These are phyloP conservation scores for Pelobates fuscus DNA, from an alignment of 2,113 vertebrate genomes.

Conservation along the genomic window DNA sequence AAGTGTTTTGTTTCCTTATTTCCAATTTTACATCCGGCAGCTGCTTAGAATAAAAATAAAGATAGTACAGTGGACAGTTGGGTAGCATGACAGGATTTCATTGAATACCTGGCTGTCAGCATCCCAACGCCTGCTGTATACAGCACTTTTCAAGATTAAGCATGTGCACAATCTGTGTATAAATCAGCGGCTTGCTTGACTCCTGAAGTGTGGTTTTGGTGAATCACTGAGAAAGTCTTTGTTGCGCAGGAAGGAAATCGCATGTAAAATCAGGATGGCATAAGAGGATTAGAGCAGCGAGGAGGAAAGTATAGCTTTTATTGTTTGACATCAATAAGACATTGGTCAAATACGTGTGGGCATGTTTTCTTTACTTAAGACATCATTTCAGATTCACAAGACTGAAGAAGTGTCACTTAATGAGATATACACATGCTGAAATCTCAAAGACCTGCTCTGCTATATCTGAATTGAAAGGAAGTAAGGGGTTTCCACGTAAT, in stretches of 20 bases:
- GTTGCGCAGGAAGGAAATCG: slow-evolving; percentile 8
- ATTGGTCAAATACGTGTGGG: background rate
- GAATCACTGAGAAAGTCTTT: slow-evolving; percentile 8
- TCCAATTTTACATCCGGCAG: too few species aligned
- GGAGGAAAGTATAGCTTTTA: slow-evolving; percentile 9
- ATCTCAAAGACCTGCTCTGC: slow-evolving; percentile 11
- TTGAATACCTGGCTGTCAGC: too few species aligned
- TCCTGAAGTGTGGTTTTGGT: too few species aligned
- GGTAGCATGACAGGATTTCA: too few species aligned
- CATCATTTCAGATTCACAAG: slow-evolving; percentile 4
- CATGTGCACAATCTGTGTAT: too few species aligned
- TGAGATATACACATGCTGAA: slow-evolving; percentile 15
- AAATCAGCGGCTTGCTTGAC: too few species aligned
- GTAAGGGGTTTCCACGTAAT: slow-evolving; percentile 1
- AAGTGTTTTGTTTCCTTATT: too few species aligned
- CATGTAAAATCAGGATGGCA: slow-evolving; percentile 35
- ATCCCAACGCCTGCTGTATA: too few species aligned
- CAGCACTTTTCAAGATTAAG: too few species aligned
- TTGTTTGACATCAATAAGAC: slow-evolving; percentile 13
- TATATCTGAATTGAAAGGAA: background rate
- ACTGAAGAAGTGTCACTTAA: background rate
- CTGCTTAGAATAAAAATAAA: too few species aligned
- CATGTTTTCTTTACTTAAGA: slow-evolving; percentile 29
- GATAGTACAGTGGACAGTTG: too few species aligned
- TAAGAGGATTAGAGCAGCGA: slow-evolving; percentile 16